These are phyloP conservation scores for Anomalospiza imberbis DNA, from an alignment of 2,797 vertebrate genomes.

Conservation along the genomic window DNA sequence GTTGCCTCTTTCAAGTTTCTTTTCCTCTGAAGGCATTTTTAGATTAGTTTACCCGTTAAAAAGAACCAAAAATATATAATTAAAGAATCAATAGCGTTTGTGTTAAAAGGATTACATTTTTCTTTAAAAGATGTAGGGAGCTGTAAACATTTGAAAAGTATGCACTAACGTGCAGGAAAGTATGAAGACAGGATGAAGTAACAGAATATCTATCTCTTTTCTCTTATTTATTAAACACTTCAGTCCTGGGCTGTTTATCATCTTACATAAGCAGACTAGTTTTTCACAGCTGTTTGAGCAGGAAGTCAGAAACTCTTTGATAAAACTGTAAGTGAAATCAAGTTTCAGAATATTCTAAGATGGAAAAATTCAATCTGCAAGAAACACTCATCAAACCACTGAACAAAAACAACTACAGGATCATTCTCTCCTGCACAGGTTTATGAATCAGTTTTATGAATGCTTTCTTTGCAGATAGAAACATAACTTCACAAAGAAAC, in stretches of 20 bases:
- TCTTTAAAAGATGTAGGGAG: background rate
- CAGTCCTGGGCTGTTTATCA: background rate
- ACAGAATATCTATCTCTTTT: background rate
- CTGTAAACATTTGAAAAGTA: background rate
- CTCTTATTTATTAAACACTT: background rate
- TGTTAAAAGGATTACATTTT: background rate
- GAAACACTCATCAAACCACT: background rate
- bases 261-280: background rate
- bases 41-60: background rate
- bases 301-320: background rate
- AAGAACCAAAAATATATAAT: background rate
- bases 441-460: background rate
- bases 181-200: background rate
- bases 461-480: background rate
- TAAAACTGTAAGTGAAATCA: background rate
- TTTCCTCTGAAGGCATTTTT: background rate
- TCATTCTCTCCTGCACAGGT: background rate
- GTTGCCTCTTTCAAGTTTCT: background rate
- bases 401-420: background rate
- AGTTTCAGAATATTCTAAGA: background rate
- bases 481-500: background rate
- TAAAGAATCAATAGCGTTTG: background rate
- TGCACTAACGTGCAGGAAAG: no score
- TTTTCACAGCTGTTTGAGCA: background rate
- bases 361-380: background rate